Evolutionary conservation across 1,140 invertebrate species (phyloP).

Genomic region (Drosophila quadrilineata): DNA sequence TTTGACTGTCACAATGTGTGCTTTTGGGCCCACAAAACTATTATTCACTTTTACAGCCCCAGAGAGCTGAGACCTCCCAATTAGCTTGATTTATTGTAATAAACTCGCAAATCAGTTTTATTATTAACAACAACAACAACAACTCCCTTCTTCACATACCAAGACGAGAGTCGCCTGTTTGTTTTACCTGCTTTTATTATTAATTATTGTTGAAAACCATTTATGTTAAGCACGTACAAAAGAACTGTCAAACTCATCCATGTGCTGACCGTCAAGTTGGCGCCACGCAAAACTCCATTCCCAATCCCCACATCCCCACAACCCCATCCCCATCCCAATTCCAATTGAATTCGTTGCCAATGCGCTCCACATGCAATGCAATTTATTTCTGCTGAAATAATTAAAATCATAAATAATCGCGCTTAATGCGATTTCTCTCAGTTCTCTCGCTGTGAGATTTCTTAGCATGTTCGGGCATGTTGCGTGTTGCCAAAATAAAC

Average conservation of each 20-base stretch:
- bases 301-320: too few species aligned
- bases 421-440: slow-evolving; percentile 38
- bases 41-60: slow-evolving; percentile 61
- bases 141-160: neutral
- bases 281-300: too few species aligned
- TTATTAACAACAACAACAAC: slow-evolving; percentile 9
- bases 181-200: slow-evolving; percentile 23
- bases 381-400: slow-evolving; percentile 51
- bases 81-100: slow-evolving; percentile 56
- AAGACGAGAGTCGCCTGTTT: slow-evolving; percentile 8
- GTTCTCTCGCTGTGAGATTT: too few species aligned
- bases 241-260: slow-evolving; percentile 64
- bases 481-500: neutral
- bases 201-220: slow-evolving; percentile 43
- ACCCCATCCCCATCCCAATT: too few species aligned
- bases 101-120: neutral
- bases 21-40: slow-evolving; percentile 29
- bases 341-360: too few species aligned
- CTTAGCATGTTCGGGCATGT: slow-evolving; percentile 23
- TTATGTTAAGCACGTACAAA: slow-evolving; percentile 52
- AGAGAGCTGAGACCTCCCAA: slow-evolving; percentile 42
- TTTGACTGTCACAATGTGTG: slow-evolving; percentile 44
- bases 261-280: slow-evolving; percentile 47
- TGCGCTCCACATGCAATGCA: slow-evolving; percentile 59
- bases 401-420: slow-evolving; percentile 63